Evolutionary conservation across 2,113 vertebrate species (phyloP), one percentile per base, ranked within the genome.

Genomic region (Chaetodon auriga): DNA sequence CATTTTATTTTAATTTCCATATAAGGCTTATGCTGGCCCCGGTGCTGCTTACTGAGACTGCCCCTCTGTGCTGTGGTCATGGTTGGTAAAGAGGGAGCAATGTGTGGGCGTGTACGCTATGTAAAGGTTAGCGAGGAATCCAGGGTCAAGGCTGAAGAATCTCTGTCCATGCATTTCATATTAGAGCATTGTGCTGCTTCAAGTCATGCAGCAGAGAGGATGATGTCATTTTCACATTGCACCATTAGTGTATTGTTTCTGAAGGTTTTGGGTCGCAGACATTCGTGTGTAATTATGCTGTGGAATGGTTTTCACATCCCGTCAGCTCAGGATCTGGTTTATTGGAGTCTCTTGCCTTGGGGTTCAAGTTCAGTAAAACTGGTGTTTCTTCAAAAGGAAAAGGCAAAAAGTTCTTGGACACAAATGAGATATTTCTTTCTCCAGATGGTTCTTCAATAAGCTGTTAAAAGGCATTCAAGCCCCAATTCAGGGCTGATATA

Each of bases 281-380:
- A 21, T 63, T 25, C 80, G 74, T 80, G 12, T 86, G 84, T 43
- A 80, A 58, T 78, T 71, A 51, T 74, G 71, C 23, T 54, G 21
- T 55, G 7, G 79, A 77, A 83, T 73, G 23, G 60, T 70, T 85
- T 86, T 63, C 81, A 78, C 72, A 85, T 73, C 81, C 15, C 64
- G 8, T 46, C 38, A 73, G 18, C 7, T n/a, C 57, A 65, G 18
- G 9, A 68, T 49, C 18, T 0, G 41, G 66, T 85, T 90, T 46
- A 87, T 70, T 45, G 36, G 63, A 35, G 6, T 57, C 3, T 19
- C 12, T 63, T 43, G 30, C 35, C 16, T 72, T 30, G 45, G 51
- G 51, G 18, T 51, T 13, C 9, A 11, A 49, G 64, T 63, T n/a
- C 18, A 71, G 10, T 46, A 43, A 68, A 80, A 35, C 19, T 11